Conservation (phyloP, 2,888 invertebrate species). For the Alloscopus bannaensis region DNA sequence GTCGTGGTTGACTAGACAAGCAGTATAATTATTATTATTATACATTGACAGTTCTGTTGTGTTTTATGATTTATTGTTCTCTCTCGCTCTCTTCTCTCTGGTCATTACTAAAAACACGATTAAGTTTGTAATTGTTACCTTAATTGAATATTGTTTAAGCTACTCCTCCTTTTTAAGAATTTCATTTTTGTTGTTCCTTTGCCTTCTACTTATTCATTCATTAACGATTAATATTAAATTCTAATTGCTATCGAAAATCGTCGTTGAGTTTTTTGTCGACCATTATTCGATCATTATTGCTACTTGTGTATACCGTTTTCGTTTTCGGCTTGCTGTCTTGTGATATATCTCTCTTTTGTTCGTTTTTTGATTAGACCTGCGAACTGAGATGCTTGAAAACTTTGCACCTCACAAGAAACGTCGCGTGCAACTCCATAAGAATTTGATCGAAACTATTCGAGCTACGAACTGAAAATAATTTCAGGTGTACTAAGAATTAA, state of each 20-base stretch:
- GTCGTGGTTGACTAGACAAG: background rate
- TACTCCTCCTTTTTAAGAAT: conserved; percentile 40
- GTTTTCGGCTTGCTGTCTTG: conserved; percentile 21
- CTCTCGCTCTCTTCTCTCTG: no score
- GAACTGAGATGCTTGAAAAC: no score
- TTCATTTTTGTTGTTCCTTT: conserved; percentile 56
- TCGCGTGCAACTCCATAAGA: no score
- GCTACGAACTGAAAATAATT: no score
- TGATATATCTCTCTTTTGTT: background rate
- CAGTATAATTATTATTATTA: no score
- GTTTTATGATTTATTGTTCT: conserved; percentile 22
- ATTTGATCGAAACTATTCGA: no score
- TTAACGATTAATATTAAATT: conserved; percentile 64
- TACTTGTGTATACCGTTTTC: conserved; percentile 2
- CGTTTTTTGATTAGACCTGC: no score
- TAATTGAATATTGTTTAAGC: conserved; percentile 38
- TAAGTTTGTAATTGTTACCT: conserved; percentile 22
- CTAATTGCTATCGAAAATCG: conserved; percentile 51
- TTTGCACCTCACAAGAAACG: no score
- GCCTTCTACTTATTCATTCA: conserved; percentile 51
- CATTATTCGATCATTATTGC: conserved; percentile 18
- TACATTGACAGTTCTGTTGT: conserved; percentile 8
- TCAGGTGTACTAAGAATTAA: no score
- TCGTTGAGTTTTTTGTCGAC: conserved; percentile 40
- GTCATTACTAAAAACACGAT: conserved; percentile 26